phyloP scores from a whole-genome alignment of 2,888 invertebrate species.

The Rhingia campestris region DNA sequence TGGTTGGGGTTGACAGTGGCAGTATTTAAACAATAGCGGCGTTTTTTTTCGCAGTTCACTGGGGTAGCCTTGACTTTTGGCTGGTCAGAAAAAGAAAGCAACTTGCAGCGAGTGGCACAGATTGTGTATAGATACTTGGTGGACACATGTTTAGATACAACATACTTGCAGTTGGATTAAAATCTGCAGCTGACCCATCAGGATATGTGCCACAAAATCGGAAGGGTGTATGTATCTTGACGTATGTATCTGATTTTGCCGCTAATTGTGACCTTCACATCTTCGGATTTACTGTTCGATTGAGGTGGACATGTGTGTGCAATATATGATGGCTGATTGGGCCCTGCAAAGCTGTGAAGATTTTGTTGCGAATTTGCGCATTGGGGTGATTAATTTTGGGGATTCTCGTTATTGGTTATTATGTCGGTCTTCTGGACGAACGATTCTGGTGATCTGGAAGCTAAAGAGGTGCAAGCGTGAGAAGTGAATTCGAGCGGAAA shows the following conservation, averaged over 20 bases:
- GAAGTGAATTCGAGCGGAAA: constrained; percentile 9
- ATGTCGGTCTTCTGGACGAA: constrained; percentile 3
- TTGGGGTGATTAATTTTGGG: constrained; percentile 31
- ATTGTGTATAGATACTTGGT: constrained; percentile 6
- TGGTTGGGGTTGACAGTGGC: constrained; percentile 21
- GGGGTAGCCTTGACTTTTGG: constrained; percentile 64
- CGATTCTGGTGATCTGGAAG: background rate
- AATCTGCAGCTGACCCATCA: constrained; percentile 21
- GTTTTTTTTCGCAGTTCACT: constrained; percentile 12
- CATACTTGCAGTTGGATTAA: background rate
- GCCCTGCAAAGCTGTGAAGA: background rate
- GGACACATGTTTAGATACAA: constrained; percentile 31
- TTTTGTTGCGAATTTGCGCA: constrained; percentile 49
- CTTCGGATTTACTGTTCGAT: constrained; percentile 23
- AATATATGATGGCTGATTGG: background rate
- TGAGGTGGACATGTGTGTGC: background rate
- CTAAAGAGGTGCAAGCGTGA: background rate
- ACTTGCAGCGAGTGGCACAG: background rate
- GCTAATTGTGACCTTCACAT: constrained; percentile 34
- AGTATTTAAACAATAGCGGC: constrained; percentile 58
- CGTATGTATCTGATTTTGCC: constrained; percentile 12
- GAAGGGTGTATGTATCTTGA: background rate
- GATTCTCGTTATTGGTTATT: constrained; percentile 9
- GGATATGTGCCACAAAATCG: background rate
- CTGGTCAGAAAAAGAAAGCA: constrained; percentile 26